Evolutionary conservation across 2,888 invertebrate genomes (phyloP), one percentile per base, ranked within the genome.

Genomic region (Orthosia gracilis): DNA sequence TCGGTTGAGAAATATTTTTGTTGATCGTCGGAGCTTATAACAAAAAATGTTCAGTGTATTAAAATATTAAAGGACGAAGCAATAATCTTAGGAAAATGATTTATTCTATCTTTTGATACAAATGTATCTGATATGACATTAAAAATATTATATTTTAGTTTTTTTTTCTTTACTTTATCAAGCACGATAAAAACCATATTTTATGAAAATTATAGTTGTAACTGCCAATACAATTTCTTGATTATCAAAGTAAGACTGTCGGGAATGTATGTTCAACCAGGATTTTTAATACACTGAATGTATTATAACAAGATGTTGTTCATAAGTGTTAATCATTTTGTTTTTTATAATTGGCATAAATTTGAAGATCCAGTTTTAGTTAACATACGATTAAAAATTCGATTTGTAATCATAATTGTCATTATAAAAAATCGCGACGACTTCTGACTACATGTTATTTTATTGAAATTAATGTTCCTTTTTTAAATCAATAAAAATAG

Each of bases 391-490:
- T 86, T 66, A 82, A 85, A 87, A 84, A 88, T 87, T 85, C 84
- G 86, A 89, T 88, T 87, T 87, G 82, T 87, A 88, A 86, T 89
- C 88, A 88, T 89, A 86, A 87, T 82, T 86, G 88, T 88, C 85
- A 85, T 83, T 85, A 85, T 87, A 82, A 84, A 85, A 89, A 78
- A 88, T 91, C 91, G 94, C 94, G 95, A 91, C 95, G 95, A 92
- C 92, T 93, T 93, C 93, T 92, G 92, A 80, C 91, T 93, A 91
- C 93, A 92, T 94, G 92, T 94, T 93, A 90, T 95, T 93, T 93
- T 92, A 89, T 91, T 91, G 88, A 90, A 92, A 90, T 86, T 81
- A 79, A 84, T 78, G n/a, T 55, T 65, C 26, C 26, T 74, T 80
- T 49, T 61, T 11, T 18, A 13, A 80, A 75, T 49, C 11, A 21